These are phyloP conservation scores for Pedionomus torquatus DNA, from an alignment of 2,113 vertebrate species.

Conservation along the genomic window DNA sequence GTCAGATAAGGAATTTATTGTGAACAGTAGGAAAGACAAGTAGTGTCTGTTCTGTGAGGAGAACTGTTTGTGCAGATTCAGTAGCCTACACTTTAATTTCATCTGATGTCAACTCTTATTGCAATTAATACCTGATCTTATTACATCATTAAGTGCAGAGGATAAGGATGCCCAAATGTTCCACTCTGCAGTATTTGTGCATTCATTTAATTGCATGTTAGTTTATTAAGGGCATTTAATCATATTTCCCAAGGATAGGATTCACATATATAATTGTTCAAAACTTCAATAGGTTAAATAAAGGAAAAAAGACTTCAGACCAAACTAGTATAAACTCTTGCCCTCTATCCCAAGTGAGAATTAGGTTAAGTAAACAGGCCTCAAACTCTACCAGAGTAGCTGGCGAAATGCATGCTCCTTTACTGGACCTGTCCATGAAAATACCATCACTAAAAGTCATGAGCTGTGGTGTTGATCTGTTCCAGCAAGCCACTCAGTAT, in stretches of 20 bases:
- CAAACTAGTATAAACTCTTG: neutral
- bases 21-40: neutral
- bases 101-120: neutral
- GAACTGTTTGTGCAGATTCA: constrained; percentile 20
- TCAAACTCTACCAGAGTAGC: neutral
- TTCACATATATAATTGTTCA: neutral
- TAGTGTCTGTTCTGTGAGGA: neutral
- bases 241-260: neutral
- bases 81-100: neutral
- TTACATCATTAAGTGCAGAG: neutral
- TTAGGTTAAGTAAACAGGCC: neutral
- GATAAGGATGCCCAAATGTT: neutral
- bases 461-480: neutral
- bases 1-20: neutral
- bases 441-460: neutral
- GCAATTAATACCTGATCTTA: neutral
- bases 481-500: neutral
- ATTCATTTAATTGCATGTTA: neutral
- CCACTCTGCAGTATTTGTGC: neutral
- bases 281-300: neutral
- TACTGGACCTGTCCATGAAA: neutral
- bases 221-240: neutral
- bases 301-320: neutral
- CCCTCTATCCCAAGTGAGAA: neutral
- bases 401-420: neutral